These are phyloP conservation scores for Mustela nigripes DNA, from an alignment of 2,113 vertebrate species.

Conservation along the genomic window DNA sequence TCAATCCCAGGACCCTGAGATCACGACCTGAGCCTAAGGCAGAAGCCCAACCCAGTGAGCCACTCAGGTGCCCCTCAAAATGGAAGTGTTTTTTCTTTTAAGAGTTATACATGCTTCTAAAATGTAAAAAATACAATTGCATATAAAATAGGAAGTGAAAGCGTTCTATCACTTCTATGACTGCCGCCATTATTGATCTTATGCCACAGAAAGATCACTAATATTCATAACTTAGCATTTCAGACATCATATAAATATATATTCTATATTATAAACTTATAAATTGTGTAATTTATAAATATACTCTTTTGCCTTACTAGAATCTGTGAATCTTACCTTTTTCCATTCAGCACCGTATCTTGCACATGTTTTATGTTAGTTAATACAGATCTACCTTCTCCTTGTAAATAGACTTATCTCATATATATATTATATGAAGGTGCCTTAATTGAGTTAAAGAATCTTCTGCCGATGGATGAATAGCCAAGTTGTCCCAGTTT, in stretches of 20 bases:
- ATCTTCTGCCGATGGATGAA: neutral
- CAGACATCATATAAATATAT: neutral
- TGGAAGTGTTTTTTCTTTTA: neutral
- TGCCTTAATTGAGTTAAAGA: neutral
- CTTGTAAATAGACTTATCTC: neutral
- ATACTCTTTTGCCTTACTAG: neutral
- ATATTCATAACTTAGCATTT: neutral
- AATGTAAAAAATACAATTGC: neutral
- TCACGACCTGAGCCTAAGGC: no score
- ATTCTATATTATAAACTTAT: neutral
- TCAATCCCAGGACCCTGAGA: no score
- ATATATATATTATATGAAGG: neutral
- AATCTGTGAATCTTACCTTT: neutral
- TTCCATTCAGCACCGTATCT: neutral
- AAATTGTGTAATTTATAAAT: neutral
- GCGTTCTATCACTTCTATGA: no score
- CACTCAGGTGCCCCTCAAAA: neutral
- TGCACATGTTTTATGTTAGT: neutral
- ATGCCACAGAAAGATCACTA: neutral
- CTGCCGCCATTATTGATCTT: neutral
- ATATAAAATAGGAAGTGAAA: neutral
- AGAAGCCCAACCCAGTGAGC: no score
- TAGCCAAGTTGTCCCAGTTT: neutral
- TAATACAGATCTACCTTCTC: neutral
- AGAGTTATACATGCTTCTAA: neutral